Conservation (phyloP, 2,888 invertebrate species). For the Caenorhabditis sp. region DNA sequence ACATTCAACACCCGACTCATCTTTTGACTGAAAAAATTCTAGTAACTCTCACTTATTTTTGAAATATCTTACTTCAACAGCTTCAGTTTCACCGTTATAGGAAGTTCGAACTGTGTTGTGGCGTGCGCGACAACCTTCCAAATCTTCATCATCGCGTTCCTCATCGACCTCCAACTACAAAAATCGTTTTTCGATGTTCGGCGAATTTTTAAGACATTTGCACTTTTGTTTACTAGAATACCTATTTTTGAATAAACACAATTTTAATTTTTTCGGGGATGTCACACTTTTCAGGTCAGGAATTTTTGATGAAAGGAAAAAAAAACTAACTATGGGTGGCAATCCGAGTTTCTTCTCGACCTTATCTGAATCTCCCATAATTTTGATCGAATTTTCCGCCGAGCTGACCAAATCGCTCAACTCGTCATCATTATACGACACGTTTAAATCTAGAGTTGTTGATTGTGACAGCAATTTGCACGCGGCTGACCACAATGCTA, state of each 20-base stretch:
- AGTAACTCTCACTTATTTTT: not conserved
- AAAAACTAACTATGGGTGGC: not conserved
- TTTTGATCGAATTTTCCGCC: constrained; percentile 15
- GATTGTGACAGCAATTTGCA: constrained; percentile 30
- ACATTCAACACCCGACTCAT: not conserved
- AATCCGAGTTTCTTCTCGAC: not conserved
- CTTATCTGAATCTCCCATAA: not conserved
- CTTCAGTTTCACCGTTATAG: constrained; percentile 16
- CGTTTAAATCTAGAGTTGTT: constrained; percentile 23
- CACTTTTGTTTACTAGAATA: too few relatives aligned
- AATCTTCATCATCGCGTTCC: constrained; percentile 7
- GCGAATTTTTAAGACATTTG: not conserved
- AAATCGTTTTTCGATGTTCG: not conserved
- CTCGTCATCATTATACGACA: constrained; percentile 17
- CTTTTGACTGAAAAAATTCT: not conserved
- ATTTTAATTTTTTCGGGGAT: too few relatives aligned
- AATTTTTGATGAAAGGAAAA: not conserved
- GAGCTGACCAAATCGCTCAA: constrained; percentile 18
- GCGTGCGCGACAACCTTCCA: constrained; percentile 27
- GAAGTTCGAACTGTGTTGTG: constrained; percentile 31
- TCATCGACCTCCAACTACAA: constrained; percentile 19
- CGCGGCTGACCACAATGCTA: constrained; percentile 44
- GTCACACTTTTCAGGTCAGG: not conserved
- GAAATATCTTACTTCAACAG: too few relatives aligned
- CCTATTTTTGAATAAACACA: too few relatives aligned